Conservation (phyloP, 2,113 vertebrate genomes). For the Lathamus discolor region DNA sequence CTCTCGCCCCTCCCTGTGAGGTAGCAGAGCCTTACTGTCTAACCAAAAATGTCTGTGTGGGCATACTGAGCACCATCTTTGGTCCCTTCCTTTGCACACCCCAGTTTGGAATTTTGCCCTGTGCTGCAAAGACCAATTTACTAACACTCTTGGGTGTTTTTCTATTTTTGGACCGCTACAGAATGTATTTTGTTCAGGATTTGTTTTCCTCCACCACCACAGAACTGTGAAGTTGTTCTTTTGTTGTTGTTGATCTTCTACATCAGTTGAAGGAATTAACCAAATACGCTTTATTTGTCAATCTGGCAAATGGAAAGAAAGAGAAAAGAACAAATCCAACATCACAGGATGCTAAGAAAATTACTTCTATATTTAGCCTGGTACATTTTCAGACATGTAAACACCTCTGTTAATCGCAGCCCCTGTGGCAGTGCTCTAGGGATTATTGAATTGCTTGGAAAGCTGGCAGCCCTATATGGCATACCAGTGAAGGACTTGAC, state of each 20-base stretch:
- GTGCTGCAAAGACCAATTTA: background rate
- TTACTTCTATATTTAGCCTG: constrained; percentile 56
- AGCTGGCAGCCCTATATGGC: constrained; percentile 49
- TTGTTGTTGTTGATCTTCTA: background rate
- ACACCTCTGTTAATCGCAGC: constrained; percentile 56
- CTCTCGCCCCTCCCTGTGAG: background rate
- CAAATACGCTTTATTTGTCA: background rate
- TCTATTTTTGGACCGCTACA: background rate
- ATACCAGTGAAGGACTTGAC: constrained; percentile 39
- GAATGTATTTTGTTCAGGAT: background rate
- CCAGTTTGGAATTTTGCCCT: background rate
- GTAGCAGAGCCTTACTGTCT: background rate
- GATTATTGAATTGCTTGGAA: constrained; percentile 52
- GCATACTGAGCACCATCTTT: background rate
- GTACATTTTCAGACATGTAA: constrained; percentile 64
- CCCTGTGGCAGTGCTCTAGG: constrained; percentile 46
- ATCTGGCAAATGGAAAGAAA: constrained; percentile 34
- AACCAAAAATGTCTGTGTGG: rapidly evolving
- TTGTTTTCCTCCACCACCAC: background rate
- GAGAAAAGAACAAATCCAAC: constrained; percentile 30
- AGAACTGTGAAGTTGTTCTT: background rate
- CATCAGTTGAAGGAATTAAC: constrained; percentile 21
- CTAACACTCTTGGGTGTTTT: background rate
- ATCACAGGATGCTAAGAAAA: constrained; percentile 58
- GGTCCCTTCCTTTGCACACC: background rate